Evolutionary conservation across 2,888 invertebrate genomes (phyloP), one percentile per base, ranked within the genome.

Genomic region (Archips crataeganus): DNA sequence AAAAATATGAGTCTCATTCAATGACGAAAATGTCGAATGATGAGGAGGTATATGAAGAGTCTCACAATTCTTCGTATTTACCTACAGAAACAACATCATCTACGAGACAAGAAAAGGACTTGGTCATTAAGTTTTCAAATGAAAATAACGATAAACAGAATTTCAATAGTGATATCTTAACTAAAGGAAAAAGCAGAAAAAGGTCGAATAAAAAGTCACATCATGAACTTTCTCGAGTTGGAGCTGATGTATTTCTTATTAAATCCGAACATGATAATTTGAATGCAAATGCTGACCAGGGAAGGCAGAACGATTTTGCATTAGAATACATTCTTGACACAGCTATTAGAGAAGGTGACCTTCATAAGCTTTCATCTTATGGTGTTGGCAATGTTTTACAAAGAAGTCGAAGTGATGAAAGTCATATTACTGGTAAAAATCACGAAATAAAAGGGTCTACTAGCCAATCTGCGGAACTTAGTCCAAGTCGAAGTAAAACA

Each of bases 291-390:
- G 47, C 45, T 47, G 47, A 65, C 15, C 34, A 49, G 8, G 72
- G 66, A 59, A 77, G 73, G 45, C 71, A 77, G 73, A 78, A 80
- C 61, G 79, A 85, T 74, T 88, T 85, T 79, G 88, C 84, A 39
- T 77, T 90, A 32, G 82, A 90, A 62, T 91, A 90, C 77, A 88
- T 91, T 78, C 79, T 89, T 70, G 81, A 85, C 65, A 81, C 83
- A 3, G 82, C 86, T 15, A 79, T 85, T 8, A 60, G 47, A 60
- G 60, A 60, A 34, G 65, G 65, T 15, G 47, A 49, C 13, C 47
- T 49, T 13, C 63, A 63, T 8, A 45, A 63, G 5, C 8, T 63
- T 13, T 45, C 47, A 11, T 45, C 32, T 11, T 63, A 63, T 13
- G 63, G 32, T 13, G 34, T 6, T n/a, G 32, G 32, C 34, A 32